A percentile compares a stretch with the other conserved stretches of the same genome.
These are phyloP conservation scores for Rhyacichthys aspro DNA, from an alignment of 2,797 vertebrate species.

Conservation along the genomic window DNA sequence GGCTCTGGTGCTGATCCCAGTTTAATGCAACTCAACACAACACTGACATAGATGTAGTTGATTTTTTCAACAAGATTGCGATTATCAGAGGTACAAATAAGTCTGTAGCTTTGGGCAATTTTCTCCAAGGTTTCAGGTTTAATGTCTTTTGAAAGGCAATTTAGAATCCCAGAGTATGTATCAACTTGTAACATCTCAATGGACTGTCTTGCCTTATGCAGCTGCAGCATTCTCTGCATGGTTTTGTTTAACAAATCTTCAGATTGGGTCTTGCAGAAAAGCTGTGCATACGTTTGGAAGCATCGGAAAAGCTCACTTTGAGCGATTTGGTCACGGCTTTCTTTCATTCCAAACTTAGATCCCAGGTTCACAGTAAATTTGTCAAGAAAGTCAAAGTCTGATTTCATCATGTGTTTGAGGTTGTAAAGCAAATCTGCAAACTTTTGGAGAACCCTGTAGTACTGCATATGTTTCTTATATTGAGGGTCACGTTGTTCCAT, in stretches of 20 bases:
- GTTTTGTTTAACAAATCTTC: slow-evolving; percentile 17
- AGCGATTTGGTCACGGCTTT: slow-evolving; percentile 46
- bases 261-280: slow-evolving; percentile 68
- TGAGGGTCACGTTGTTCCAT: slow-evolving; percentile 9
- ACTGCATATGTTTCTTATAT: slow-evolving; percentile 33
- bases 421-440: slow-evolving; percentile 50
- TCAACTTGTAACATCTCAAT: slow-evolving; percentile 66
- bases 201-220: slow-evolving; percentile 24
- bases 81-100: background rate
- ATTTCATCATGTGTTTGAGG: slow-evolving; percentile 66
- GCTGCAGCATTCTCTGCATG: background rate
- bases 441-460: slow-evolving; percentile 38
- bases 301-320: slow-evolving; percentile 47
- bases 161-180: slow-evolving; percentile 60
- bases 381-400: slow-evolving; percentile 64
- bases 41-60: slow-evolving; percentile 65
- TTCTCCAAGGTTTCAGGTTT: slow-evolving; percentile 22
- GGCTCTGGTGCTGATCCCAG: slow-evolving; percentile 5
- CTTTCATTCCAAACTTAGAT: slow-evolving; percentile 49
- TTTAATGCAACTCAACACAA: slow-evolving; percentile 62
- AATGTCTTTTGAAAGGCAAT: slow-evolving; percentile 31
- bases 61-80: slow-evolving; percentile 24
- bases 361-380: slow-evolving; percentile 60
- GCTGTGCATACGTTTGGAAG: slow-evolving; percentile 51
- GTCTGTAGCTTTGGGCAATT: slow-evolving; percentile 11